Evolutionary conservation across 2,888 invertebrate genomes (phyloP).

Genomic region (Melolontha melolontha): DNA sequence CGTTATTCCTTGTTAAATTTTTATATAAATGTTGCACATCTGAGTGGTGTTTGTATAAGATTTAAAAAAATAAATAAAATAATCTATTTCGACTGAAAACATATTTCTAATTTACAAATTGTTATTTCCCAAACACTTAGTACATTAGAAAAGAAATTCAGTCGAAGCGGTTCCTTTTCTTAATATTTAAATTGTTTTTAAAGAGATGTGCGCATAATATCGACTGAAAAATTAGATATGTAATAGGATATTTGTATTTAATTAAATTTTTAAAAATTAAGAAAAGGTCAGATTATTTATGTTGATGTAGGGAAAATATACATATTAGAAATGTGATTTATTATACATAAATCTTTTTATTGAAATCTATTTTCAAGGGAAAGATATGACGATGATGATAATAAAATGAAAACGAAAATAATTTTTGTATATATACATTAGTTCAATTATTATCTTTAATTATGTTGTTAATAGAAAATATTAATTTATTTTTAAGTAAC

Average conservation of each 20-base stretch:
- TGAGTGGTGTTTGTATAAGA: constrained; percentile 58
- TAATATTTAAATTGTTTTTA: constrained; percentile 9
- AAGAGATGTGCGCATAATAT: not conserved
- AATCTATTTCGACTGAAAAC: not conserved
- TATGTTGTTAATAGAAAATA: too few relatives aligned
- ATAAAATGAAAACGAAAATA: constrained; percentile 15
- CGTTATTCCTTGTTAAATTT: constrained; percentile 62
- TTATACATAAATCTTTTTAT: constrained; percentile 26
- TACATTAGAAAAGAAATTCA: constrained; percentile 47
- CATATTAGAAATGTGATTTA: constrained; percentile 36
- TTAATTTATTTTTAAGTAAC: too few relatives aligned
- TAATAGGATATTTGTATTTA: too few relatives aligned
- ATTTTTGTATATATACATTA: constrained; percentile 13
- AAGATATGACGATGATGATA: not conserved
- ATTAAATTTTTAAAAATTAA: constrained; percentile 9
- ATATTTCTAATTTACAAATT: constrained; percentile 52
- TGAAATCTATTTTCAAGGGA: constrained; percentile 20
- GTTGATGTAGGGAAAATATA: constrained; percentile 14
- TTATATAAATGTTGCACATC: constrained; percentile 63
- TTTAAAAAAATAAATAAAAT: constrained; percentile 20
- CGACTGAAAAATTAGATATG: not conserved
- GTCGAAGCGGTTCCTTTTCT: constrained; percentile 8
- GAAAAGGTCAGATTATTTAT: constrained; percentile 15
- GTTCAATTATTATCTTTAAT: too few relatives aligned
- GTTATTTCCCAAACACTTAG: constrained; percentile 62